Base-by-base conservation (phyloP, 2,797 vertebrate species). In the Pithecia hirsuta region DNA sequence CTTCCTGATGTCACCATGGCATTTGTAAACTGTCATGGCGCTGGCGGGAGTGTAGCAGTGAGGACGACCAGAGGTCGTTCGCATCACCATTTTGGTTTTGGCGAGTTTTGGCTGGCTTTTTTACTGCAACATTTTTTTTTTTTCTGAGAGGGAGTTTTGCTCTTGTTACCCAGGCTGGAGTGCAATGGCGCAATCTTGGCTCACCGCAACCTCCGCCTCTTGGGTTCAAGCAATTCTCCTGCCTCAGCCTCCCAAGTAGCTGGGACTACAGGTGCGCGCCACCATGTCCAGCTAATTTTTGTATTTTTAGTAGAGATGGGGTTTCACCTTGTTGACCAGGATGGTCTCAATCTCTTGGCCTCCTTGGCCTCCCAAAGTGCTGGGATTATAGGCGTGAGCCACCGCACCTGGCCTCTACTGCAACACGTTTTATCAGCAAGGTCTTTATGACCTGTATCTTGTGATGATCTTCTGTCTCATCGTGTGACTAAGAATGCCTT, bases 151-250 rank as follows among this genome's bases (percentile, higher is more conserved):
- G 52, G 52, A 55, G 52, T 55, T 55, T 55, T 7, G 0, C 20
- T 55, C 7, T 55, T 55, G 52, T 55, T 55, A 55, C 7, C 52
- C 52, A 55, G 19, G 20, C 52, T 55, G 7, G 52, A 55, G 20
- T 22, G 20, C 20, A 55, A 8, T 55, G 52, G 52, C 0, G 0
- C 1, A 7, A 22, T 55, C 52, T 55, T 0, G 2, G 52, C 20
- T 55, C 20, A 55, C 20, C 0, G 20, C 52, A 22, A 55, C 52
- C 52, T 55, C 52, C 20, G 0, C 52, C 52, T 55, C 7, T 20
- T 8, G 20, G 52, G 20, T 55, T 55, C 52, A 55, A 19, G 52
- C 52, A 55, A 55, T 55, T 55, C 20, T 55, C 20, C 20, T 55
- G 52, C 20, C 52, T 22, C 52, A 55, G 52, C 52, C 52, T 22